Percentiles rank a stretch among this genome's conserved stretches.
Conservation (phyloP, 1,140 invertebrate genomes). For the Leptinotarsa lineolata region DNA sequence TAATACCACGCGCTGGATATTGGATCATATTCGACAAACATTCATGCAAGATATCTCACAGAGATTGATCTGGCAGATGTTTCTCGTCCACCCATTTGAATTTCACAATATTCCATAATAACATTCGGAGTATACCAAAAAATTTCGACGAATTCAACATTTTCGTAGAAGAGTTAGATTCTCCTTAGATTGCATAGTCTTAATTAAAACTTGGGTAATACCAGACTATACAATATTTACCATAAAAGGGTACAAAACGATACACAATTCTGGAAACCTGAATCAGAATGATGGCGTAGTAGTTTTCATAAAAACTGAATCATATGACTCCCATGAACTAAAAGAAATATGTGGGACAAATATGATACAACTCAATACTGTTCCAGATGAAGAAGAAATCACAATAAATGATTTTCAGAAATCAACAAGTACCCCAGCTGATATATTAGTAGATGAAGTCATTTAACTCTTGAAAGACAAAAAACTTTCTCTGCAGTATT, state of each 20-base stretch:
- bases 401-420: not conserved
- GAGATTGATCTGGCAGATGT: no score
- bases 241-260: not conserved
- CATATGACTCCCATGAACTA: not conserved
- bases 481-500: not conserved
- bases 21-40: no score
- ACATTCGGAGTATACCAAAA: not conserved
- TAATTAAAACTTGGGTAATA: not conserved
- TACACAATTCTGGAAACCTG: slow-evolving; percentile 7
- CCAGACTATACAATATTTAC: not conserved
- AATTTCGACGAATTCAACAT: not conserved
- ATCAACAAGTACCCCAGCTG: not conserved
- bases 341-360: slow-evolving; percentile 14
- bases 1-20: no score
- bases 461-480: not conserved
- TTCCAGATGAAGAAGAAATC: not conserved
- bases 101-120: not conserved
- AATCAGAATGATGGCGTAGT: slow-evolving; percentile 11
- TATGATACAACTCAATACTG: not conserved
- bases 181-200: not conserved
- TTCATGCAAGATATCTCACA: no score
- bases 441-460: not conserved
- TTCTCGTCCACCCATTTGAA: no score
- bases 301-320: not conserved
- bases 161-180: not conserved